Evolutionary conservation across 2,113 vertebrate genomes (phyloP).

Genomic region (Pampusana beccarii): DNA sequence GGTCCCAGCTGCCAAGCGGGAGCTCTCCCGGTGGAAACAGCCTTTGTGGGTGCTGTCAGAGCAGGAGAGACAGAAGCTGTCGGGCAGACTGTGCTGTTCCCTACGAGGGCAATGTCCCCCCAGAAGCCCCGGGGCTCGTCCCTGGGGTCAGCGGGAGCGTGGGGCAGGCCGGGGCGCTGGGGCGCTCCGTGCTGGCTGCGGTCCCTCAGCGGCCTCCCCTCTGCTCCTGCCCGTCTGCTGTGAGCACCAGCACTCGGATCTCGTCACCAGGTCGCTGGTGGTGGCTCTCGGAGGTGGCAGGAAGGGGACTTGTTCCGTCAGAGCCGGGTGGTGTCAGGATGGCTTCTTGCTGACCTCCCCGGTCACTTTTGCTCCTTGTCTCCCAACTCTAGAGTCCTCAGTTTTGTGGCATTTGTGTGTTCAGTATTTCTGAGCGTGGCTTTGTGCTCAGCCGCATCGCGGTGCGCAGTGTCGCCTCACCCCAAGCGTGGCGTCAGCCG

Average conservation of each 20-base stretch:
- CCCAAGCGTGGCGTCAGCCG: fast-evolving
- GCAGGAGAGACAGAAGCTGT: background rate
- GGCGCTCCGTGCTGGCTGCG: background rate
- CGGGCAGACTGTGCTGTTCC: background rate
- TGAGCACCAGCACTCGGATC: background rate
- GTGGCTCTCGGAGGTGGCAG: background rate
- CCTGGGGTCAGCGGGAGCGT: background rate
- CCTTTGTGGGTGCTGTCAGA: background rate
- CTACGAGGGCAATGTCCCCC: background rate
- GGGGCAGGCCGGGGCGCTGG: background rate
- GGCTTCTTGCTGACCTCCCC: background rate
- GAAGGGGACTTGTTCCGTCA: background rate
- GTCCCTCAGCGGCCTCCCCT: background rate
- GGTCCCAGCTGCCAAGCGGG: background rate
- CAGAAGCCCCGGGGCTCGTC: background rate
- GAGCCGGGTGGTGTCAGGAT: fast-evolving
- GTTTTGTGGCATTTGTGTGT: background rate
- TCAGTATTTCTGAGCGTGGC: background rate
- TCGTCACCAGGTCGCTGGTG: background rate
- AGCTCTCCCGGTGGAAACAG: background rate
- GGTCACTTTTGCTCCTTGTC: background rate
- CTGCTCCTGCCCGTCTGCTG: background rate
- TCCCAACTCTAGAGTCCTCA: background rate
- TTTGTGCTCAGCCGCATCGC: fast-evolving
- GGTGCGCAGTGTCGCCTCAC: fast-evolving